Conservation (phyloP, 2,113 vertebrate species). For the Cygnus atratus region DNA sequence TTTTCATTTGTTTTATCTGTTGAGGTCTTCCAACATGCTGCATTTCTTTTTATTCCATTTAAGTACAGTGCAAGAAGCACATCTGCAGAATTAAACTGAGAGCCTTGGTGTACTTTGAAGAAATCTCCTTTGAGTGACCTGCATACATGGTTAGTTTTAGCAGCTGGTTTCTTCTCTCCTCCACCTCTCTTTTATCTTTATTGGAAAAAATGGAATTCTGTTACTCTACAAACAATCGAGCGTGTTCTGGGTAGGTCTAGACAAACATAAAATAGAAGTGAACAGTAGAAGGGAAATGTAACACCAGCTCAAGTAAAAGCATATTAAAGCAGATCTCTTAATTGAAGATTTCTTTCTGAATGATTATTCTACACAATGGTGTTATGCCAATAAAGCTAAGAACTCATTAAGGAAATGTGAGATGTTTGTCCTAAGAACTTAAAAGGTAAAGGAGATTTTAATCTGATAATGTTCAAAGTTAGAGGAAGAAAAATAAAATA, state of each 20-base stretch:
- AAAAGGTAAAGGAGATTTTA: neutral
- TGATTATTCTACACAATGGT: neutral
- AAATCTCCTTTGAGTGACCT: neutral
- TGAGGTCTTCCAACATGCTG: neutral
- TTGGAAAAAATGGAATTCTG: neutral
- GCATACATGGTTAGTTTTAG: neutral
- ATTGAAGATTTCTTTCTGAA: neutral
- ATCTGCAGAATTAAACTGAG: neutral
- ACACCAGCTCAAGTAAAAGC: neutral
- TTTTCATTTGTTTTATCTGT: neutral
- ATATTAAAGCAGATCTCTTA: neutral
- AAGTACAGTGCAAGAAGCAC: neutral
- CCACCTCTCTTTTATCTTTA: neutral
- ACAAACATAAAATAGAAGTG: conserved; percentile 4
- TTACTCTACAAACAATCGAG: conserved; percentile 35
- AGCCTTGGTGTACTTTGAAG: neutral
- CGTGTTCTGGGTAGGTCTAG: neutral
- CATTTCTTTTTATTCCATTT: neutral
- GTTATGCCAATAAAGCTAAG: neutral
- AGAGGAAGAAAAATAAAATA: conserved; percentile 28
- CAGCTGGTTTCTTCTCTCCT: conserved; percentile 14
- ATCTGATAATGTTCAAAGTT: neutral
- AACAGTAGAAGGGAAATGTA: neutral
- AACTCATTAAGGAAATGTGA: neutral
- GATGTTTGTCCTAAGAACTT: conserved; percentile 2